A percentile compares a stretch with the other conserved stretches of the same genome.
Evolutionary conservation across 2,797 vertebrate genomes (phyloP).

Genomic region (Acanthiza pusilla): DNA sequence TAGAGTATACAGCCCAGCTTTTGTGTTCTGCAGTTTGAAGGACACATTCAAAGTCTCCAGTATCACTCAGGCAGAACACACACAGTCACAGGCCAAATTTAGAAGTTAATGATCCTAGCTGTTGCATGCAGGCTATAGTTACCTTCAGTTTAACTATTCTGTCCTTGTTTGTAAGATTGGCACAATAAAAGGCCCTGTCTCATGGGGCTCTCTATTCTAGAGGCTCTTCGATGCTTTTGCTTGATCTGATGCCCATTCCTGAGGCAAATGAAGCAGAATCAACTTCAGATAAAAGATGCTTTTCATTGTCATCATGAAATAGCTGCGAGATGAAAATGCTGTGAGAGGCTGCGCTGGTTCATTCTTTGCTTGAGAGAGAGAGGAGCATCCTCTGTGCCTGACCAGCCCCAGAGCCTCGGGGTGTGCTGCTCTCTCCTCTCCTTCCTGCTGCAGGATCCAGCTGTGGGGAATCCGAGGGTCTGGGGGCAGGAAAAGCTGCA

Average conservation of each 20-base stretch:
- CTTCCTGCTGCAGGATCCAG: neutral
- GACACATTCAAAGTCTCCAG: neutral
- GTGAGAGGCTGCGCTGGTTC: neutral
- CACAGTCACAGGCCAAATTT: neutral
- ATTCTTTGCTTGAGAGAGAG: neutral
- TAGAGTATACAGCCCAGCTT: accelerated
- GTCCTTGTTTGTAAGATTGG: neutral
- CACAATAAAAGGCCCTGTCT: neutral
- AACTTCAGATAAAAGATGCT: neutral
- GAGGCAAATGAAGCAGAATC: neutral
- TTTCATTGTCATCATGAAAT: neutral
- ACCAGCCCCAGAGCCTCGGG: neutral
- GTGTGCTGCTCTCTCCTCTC: neutral
- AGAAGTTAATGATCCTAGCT: neutral
- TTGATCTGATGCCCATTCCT: neutral
- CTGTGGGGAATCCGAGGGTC: neutral
- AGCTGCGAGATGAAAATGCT: neutral
- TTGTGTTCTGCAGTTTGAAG: neutral
- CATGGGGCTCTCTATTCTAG: neutral
- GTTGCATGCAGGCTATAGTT: accelerated
- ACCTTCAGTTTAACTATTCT: neutral
- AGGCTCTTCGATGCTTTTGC: neutral
- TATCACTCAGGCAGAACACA: neutral
- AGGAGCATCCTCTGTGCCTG: neutral
- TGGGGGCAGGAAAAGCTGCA: accelerated